Conservation (phyloP, 2,113 vertebrate genomes). For the Atherinomorus stipes region DNA sequence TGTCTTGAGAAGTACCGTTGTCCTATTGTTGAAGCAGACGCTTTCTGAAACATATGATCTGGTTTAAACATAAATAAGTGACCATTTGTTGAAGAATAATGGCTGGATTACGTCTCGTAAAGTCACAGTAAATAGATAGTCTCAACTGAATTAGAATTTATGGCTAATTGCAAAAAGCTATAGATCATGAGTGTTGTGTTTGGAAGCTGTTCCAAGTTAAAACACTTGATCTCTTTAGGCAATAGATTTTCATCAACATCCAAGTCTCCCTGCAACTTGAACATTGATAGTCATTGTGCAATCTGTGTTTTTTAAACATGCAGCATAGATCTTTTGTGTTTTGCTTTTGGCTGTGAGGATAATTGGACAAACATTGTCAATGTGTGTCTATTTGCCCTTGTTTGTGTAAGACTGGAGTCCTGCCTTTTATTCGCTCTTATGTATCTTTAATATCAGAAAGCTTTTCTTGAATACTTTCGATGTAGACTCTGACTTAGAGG, state of each 20-base stretch:
- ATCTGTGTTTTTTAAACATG: neutral
- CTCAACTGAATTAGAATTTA: neutral
- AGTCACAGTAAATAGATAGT: neutral
- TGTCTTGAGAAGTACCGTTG: conserved; percentile 15
- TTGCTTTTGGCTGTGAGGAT: neutral
- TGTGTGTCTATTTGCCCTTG: neutral
- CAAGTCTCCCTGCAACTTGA: neutral
- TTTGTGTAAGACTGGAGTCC: neutral
- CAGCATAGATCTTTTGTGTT: neutral
- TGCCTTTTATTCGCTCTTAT: neutral
- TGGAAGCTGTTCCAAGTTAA: neutral
- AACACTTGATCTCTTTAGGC: neutral
- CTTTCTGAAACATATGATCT: conserved; percentile 32
- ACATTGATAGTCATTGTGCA: neutral
- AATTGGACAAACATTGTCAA: neutral
- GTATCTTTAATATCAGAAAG: neutral
- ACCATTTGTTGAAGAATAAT: conserved; percentile 19
- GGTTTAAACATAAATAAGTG: conserved; percentile 19
- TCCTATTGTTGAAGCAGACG: conserved; percentile 36
- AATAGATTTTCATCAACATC: neutral
- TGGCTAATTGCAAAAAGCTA: neutral
- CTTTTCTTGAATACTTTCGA: neutral
- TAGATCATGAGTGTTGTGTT: neutral
- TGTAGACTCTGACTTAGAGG: neutral
- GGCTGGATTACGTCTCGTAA: neutral